Conservation (phyloP, 2,888 invertebrate genomes). For the Hyalella azteca region DNA sequence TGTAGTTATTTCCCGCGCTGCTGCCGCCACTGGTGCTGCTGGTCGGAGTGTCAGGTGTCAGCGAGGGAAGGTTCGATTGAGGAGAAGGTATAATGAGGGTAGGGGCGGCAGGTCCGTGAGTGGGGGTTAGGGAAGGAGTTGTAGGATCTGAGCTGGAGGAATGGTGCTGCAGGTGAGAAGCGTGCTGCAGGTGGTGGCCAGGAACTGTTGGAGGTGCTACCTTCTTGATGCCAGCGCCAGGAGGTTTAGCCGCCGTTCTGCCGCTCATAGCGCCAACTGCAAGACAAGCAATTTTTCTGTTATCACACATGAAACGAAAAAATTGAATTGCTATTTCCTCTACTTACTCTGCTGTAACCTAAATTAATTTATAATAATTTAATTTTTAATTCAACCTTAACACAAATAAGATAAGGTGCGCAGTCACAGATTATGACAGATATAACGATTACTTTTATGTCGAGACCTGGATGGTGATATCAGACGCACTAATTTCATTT, state of each 20-base stretch:
- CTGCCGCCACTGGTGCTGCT: constrained; percentile 4
- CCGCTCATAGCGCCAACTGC: constrained; percentile 57
- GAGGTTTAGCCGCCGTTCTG: neutral
- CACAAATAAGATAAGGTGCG: too few relatives aligned
- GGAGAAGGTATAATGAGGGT: neutral
- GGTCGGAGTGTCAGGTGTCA: constrained; percentile 14
- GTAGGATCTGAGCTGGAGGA: neutral
- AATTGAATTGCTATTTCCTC: too few relatives aligned
- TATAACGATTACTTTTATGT: too few relatives aligned
- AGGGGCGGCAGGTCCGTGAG: neutral
- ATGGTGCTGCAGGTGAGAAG: neutral
- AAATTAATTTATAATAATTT: too few relatives aligned
- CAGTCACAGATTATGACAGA: too few relatives aligned
- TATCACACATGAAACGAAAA: too few relatives aligned
- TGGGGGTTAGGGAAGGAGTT: neutral
- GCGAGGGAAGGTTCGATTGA: neutral
- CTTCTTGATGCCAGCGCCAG: constrained; percentile 42
- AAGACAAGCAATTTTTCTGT: neutral
- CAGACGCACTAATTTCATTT: too few relatives aligned
- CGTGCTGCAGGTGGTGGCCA: constrained; percentile 14
- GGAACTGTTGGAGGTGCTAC: constrained; percentile 57
- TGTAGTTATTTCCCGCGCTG: neutral
- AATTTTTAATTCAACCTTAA: too few relatives aligned
- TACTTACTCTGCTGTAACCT: too few relatives aligned
- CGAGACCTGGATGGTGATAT: neutral